Conservation (phyloP, 2,888 invertebrate species). For the Dinocampus coccinellae region DNA sequence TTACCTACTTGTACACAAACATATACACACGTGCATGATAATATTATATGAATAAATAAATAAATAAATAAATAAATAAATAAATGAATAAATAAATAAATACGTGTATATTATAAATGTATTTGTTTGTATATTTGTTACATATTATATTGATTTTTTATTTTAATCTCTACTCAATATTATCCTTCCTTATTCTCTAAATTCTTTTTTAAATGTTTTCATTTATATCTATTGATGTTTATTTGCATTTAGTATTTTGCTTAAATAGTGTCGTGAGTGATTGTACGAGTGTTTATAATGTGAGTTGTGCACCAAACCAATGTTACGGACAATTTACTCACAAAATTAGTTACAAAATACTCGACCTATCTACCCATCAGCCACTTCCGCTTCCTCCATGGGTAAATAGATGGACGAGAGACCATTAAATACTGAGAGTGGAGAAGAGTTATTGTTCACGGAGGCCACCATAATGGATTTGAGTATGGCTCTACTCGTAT, state of each 20-base stretch:
- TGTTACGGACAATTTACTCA: slow-evolving; percentile 70
- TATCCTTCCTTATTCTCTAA: not conserved
- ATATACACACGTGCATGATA: too few relatives aligned
- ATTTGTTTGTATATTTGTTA: too few relatives aligned
- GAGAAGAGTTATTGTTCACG: slow-evolving; percentile 68
- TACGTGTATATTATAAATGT: too few relatives aligned
- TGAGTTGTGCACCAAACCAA: slow-evolving; percentile 62
- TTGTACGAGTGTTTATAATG: not conserved
- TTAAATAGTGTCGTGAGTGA: not conserved
- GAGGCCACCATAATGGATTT: slow-evolving; percentile 63
- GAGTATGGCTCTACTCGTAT: slow-evolving; percentile 46
- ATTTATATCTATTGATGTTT: not conserved
- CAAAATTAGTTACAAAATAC: slow-evolving; percentile 69
- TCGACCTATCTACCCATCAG: slow-evolving; percentile 68
- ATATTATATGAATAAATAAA: too few relatives aligned
- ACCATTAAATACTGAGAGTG: slow-evolving; percentile 67
- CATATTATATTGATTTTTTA: not conserved
- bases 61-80: too few relatives aligned
- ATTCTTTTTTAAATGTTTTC: not conserved
- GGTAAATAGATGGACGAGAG: slow-evolving; percentile 65
- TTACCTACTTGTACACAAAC: too few relatives aligned
- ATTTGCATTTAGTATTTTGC: slow-evolving; percentile 5
- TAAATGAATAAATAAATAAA: too few relatives aligned
- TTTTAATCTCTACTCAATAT: not conserved
- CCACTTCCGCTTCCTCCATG: slow-evolving; percentile 69